Evolutionary conservation across 2,113 vertebrate genomes (phyloP).

Genomic region (Callospermophilus lateralis): DNA sequence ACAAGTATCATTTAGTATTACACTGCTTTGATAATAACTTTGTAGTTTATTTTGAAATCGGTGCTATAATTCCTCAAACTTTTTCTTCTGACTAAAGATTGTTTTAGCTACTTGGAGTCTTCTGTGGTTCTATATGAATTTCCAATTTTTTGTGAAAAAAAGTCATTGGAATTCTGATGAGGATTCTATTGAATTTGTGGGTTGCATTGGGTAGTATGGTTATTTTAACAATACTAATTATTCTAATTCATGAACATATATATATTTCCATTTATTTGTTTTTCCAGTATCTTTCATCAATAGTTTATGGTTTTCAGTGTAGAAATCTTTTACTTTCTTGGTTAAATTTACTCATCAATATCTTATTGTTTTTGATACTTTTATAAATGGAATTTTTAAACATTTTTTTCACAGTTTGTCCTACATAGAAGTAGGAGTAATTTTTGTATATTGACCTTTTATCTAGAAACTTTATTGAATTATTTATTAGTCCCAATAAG

Average conservation of each 20-base stretch:
- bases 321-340: background rate
- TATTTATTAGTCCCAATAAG: too few species aligned
- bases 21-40: background rate
- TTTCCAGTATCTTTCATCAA: background rate
- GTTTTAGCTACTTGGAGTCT: background rate
- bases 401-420: too few species aligned
- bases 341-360: background rate
- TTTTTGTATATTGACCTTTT: too few species aligned
- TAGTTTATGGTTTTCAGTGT: background rate
- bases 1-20: background rate
- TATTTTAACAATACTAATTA: background rate
- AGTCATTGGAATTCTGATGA: background rate
- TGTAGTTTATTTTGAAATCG: background rate
- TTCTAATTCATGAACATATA: background rate
- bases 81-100: background rate
- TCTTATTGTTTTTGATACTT: background rate
- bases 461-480: too few species aligned
- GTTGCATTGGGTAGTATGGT: background rate
- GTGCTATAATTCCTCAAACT: background rate
- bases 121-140: background rate
- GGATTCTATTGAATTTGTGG: background rate
- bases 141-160: background rate
- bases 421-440: too few species aligned
- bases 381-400: background rate
- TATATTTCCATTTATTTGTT: background rate